Evolutionary conservation across 1,140 invertebrate species (phyloP).

Genomic region (Hyles vespertilio): DNA sequence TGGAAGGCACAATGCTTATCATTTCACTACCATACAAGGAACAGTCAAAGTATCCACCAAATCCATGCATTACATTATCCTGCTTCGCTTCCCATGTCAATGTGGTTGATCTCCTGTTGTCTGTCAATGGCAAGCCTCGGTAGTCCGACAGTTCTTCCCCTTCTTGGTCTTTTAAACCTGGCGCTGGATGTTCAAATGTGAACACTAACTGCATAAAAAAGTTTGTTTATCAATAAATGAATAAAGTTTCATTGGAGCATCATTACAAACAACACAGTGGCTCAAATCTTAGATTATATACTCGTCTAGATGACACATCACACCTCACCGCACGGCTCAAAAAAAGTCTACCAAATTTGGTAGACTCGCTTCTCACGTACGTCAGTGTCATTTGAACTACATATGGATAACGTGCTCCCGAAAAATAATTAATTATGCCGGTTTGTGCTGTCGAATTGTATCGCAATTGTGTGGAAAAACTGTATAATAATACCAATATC

Average conservation of each 20-base stretch:
- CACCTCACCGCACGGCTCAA: too few relatives aligned
- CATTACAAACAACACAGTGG: too few relatives aligned
- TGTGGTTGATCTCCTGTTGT: conserved; percentile 86
- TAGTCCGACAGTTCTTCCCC: conserved; percentile 47
- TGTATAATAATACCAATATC: too few relatives aligned
- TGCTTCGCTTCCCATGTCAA: conserved; percentile 83
- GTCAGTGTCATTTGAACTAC: too few relatives aligned
- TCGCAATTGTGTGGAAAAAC: too few relatives aligned
- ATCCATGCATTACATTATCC: conserved; percentile 92
- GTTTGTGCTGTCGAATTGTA: too few relatives aligned
- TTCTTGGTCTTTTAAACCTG: conserved; percentile 41
- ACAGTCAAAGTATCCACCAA: conserved; percentile 96
- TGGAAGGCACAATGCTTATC: conserved; percentile 92
- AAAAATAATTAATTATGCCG: too few relatives aligned
- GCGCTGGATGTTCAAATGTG: conserved; percentile 89
- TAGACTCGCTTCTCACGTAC: too few relatives aligned
- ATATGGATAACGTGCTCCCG: too few relatives aligned
- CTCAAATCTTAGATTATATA: too few relatives aligned
- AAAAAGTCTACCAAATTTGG: too few relatives aligned
- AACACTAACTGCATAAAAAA: conserved; percentile 80
- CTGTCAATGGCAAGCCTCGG: conserved; percentile 82
- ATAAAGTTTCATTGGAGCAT: background rate
- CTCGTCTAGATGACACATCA: too few relatives aligned
- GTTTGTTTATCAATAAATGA: background rate
- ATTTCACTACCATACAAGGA: conserved; percentile 89